Percentiles rank a stretch among this genome's conserved stretches.
Evolutionary conservation across 64 coral and sea anemone genomes (phyloP).

Genomic region (Montipora sp.): DNA sequence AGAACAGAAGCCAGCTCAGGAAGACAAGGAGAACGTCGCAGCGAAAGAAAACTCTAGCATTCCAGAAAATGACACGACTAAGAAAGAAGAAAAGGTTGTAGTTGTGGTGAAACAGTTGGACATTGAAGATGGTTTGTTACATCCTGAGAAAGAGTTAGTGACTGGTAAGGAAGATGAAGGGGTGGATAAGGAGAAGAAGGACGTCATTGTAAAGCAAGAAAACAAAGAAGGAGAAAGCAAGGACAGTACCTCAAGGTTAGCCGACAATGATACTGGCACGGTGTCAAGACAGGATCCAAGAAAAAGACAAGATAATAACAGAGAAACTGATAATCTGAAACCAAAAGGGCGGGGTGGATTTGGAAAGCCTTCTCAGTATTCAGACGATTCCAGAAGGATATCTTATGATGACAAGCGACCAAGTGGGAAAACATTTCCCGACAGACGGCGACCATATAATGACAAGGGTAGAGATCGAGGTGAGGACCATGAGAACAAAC

Average conservation of each 20-base stretch:
- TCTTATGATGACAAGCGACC: slow-evolving; percentile 10
- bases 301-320: slow-evolving; percentile 18
- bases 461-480: background rate
- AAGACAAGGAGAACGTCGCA: slow-evolving; percentile 30
- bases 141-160: background rate
- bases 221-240: slow-evolving; percentile 1
- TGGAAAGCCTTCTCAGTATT: slow-evolving; percentile 1
- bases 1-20: slow-evolving; percentile 1
- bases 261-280: background rate
- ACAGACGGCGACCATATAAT: background rate
- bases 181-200: background rate
- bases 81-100: background rate
- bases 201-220: background rate
- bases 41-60: background rate
- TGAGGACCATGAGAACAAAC: background rate
- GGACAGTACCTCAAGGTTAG: background rate
- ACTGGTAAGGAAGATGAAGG: background rate
- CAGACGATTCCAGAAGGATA: slow-evolving; percentile 9
- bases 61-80: background rate
- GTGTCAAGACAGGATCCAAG: background rate
- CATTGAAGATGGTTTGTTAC: background rate
- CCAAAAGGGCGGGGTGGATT: slow-evolving; percentile 40
- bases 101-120: background rate
- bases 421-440: background rate
- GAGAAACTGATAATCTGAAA: slow-evolving; percentile 18